A percentile compares a stretch with the other conserved stretches of the same genome.
Conservation (phyloP, 2,113 vertebrate species). For the Tachycineta bicolor region DNA sequence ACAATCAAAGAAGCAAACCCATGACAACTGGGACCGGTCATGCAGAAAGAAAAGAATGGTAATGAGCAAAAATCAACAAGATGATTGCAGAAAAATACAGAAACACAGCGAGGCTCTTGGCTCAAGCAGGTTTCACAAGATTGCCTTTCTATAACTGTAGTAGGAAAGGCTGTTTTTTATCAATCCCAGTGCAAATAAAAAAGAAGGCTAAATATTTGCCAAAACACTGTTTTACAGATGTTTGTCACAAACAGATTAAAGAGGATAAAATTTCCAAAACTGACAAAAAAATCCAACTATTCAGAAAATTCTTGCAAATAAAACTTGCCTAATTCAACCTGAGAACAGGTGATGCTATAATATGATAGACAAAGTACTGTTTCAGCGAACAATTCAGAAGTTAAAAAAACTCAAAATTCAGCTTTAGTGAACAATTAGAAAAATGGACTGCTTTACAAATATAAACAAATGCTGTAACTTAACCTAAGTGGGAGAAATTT, state of each 20-base stretch:
- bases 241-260: background rate
- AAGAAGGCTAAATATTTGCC: background rate
- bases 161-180: background rate
- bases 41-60: background rate
- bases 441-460: background rate
- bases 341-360: background rate
- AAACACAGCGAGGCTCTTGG: background rate
- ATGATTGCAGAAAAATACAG: background rate
- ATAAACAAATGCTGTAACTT: background rate
- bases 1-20: background rate
- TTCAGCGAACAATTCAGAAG: background rate
- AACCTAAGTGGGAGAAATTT: background rate
- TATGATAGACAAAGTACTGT: background rate
- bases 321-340: background rate
- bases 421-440: background rate
- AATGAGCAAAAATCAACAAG: background rate
- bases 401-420: background rate
- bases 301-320: background rate
- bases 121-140: background rate
- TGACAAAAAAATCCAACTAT: background rate
- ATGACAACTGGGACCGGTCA: background rate
- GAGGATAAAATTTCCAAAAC: background rate
- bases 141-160: background rate
- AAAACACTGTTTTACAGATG: background rate
- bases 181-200: background rate